These are phyloP conservation scores for Drosophila neocordata DNA, from an alignment of 1,140 invertebrate genomes.

Conservation along the genomic window DNA sequence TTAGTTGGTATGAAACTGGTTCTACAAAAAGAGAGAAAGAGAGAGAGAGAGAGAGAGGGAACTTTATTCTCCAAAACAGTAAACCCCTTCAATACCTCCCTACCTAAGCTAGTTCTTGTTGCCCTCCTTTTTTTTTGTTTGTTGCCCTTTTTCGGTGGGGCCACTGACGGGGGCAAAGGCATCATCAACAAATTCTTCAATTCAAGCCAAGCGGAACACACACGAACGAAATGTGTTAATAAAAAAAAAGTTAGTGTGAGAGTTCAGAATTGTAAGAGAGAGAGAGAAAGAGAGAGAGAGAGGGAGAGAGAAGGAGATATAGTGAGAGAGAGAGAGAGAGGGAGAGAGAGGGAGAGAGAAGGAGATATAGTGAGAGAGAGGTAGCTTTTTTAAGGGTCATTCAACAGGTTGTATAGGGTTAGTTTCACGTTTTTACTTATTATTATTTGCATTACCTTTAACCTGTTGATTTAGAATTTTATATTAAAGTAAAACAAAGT, in stretches of 20 bases:
- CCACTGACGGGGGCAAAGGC: not conserved
- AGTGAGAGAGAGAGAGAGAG: not conserved
- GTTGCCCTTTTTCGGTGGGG: not conserved
- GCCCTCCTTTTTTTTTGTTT: not conserved
- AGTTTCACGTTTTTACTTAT: too few relatives aligned
- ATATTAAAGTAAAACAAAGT: not conserved
- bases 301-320: too few relatives aligned
- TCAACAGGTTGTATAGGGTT: constrained; percentile 46
- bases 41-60: too few relatives aligned
- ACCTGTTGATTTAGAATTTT: constrained; percentile 6
- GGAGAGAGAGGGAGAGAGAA: not conserved
- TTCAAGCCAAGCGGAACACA: constrained; percentile 60
- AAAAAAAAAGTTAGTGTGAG: constrained; percentile 16
- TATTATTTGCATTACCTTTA: too few relatives aligned
- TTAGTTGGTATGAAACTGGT: not conserved
- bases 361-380: not conserved
- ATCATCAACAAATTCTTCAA: constrained; percentile 18
- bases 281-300: not conserved
- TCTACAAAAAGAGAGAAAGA: not conserved
- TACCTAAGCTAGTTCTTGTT: too few relatives aligned
- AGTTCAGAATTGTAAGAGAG: not conserved
- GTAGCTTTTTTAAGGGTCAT: constrained; percentile 8
- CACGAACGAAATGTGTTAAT: constrained; percentile 25
- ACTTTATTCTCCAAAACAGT: not conserved
- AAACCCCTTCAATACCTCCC: too few relatives aligned